Conservation (phyloP, 2,888 invertebrate genomes). For the Volucella inanis region DNA sequence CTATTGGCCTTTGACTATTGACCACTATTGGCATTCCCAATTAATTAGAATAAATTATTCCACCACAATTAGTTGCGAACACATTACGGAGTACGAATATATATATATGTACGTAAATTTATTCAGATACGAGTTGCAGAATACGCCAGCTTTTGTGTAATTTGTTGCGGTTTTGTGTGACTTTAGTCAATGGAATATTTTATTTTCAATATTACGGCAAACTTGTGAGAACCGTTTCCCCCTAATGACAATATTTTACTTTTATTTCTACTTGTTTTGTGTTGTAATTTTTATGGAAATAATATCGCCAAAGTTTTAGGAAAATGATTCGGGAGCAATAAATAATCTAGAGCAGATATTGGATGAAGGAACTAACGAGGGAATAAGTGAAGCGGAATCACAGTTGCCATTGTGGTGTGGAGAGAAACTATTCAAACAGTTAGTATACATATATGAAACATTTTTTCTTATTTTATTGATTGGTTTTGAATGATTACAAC, state of each 20-base stretch:
- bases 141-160: too few relatives aligned
- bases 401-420: slow-evolving; percentile 86
- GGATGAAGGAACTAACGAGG: slow-evolving; percentile 79
- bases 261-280: neutral
- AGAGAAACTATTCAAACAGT: slow-evolving; percentile 84
- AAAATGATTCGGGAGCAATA: slow-evolving; percentile 71
- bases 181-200: neutral
- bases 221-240: neutral
- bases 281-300: neutral
- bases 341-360: slow-evolving; percentile 80
- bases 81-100: neutral
- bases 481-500: slow-evolving; percentile 12
- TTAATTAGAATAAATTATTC: slow-evolving; percentile 27
- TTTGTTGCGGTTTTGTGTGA: too few relatives aligned
- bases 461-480: slow-evolving; percentile 25
- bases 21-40: too few relatives aligned
- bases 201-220: neutral
- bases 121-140: too few relatives aligned
- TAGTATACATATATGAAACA: neutral
- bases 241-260: neutral
- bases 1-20: neutral
- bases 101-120: too few relatives aligned
- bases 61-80: slow-evolving; percentile 35
- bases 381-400: slow-evolving; percentile 79
- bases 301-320: neutral